Conservation (phyloP, 2,888 invertebrate genomes). For the Oscheius sp. region DNA sequence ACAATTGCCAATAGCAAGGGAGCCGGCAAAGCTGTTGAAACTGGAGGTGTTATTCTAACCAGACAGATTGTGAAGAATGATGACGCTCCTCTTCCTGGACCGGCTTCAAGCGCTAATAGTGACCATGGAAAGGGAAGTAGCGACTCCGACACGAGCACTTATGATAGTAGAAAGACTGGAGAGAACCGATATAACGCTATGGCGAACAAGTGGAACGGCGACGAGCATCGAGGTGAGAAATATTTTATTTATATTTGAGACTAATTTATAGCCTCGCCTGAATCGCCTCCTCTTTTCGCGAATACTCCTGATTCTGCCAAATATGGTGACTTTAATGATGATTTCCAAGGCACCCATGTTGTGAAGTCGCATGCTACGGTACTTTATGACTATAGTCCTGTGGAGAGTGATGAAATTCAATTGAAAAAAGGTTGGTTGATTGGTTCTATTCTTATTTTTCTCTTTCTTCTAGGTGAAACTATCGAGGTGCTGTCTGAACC, state of each 20-base stretch:
- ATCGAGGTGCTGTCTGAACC: constrained; percentile 66
- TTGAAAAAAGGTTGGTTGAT: constrained; percentile 54
- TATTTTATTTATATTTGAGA: background rate
- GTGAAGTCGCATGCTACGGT: constrained; percentile 46
- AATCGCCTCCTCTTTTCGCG: constrained; percentile 32
- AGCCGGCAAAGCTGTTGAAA: background rate
- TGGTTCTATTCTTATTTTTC: background rate
- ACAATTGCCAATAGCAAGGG: constrained; percentile 51
- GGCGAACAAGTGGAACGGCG: constrained; percentile 2
- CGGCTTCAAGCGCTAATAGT: constrained; percentile 29
- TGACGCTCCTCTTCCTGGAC: constrained; percentile 33
- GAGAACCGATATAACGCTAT: constrained; percentile 33
- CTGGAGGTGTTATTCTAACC: constrained; percentile 58
- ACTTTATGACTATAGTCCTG: constrained; percentile 66
- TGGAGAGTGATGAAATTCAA: constrained; percentile 65
- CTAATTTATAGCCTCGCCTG: background rate
- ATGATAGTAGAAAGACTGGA: constrained; percentile 51
- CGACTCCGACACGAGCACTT: constrained; percentile 56
- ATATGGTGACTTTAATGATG: constrained; percentile 55
- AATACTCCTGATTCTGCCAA: constrained; percentile 57
- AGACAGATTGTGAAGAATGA: constrained; percentile 51
- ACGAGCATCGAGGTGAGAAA: constrained; percentile 11
- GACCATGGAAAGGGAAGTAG: constrained; percentile 44
- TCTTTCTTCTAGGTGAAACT: constrained; percentile 48
- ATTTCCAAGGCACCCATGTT: constrained; percentile 47